Conservation (phyloP, 2,113 vertebrate genomes). For the Xerus inauris region DNA sequence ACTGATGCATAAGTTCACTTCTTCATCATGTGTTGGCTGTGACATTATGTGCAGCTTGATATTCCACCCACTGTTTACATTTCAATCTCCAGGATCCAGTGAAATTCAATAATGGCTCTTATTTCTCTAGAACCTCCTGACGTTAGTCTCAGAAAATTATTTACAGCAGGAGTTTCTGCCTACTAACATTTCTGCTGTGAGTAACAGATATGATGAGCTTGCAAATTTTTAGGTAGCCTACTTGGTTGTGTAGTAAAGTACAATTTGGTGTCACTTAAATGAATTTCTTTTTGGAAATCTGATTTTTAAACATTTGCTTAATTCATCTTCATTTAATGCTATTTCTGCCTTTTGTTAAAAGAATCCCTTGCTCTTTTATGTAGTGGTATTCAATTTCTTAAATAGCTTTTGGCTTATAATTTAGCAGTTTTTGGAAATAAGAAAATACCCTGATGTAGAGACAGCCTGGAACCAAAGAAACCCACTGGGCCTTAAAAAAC, state of each 20-base stretch:
- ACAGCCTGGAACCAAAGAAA: constrained; percentile 30
- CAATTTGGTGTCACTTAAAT: constrained; percentile 40
- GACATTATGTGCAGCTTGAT: constrained; percentile 4
- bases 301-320: constrained; percentile 49
- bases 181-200: constrained; percentile 10
- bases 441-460: constrained; percentile 3
- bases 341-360: constrained; percentile 58
- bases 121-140: constrained; percentile 35
- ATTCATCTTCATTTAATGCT: neutral
- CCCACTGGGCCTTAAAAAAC: constrained; percentile 17
- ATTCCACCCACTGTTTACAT: constrained; percentile 49
- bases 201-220: neutral
- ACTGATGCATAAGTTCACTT: neutral
- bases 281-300: constrained; percentile 31
- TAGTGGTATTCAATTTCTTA: neutral
- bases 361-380: neutral
- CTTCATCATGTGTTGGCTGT: neutral
- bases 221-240: neutral
- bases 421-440: neutral
- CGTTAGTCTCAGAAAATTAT: neutral
- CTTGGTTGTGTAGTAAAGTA: constrained; percentile 14
- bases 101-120: neutral
- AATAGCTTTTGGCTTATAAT: constrained; percentile 31
- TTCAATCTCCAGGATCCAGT: neutral
- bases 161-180: neutral